Percentiles rank a stretch among this genome's conserved stretches.
These are phyloP conservation scores for Campylorhamphus procurvoides DNA, from an alignment of 2,113 vertebrate genomes.

Conservation along the genomic window DNA sequence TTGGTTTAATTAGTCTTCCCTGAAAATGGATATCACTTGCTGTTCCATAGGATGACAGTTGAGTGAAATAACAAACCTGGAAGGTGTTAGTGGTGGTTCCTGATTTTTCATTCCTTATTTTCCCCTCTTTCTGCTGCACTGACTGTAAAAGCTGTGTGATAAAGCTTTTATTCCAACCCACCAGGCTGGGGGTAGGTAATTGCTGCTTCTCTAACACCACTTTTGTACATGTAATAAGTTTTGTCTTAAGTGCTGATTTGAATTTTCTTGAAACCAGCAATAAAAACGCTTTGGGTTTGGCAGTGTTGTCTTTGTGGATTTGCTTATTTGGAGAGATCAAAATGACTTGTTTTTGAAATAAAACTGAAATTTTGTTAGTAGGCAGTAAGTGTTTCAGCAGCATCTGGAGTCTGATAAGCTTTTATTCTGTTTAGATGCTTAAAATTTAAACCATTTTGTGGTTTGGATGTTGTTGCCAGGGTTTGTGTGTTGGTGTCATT, in stretches of 20 bases:
- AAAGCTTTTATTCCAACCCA: neutral
- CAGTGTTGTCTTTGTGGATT: neutral
- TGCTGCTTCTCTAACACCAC: neutral
- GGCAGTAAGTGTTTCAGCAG: neutral
- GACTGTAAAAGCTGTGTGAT: neutral
- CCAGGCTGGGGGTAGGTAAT: neutral
- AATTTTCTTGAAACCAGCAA: neutral
- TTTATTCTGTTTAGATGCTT: neutral
- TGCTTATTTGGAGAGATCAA: neutral
- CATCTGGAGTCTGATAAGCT: neutral
- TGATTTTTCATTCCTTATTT: neutral
- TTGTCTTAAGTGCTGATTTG: neutral
- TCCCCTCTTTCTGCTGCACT: neutral
- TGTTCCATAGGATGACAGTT: neutral
- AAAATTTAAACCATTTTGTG: neutral
- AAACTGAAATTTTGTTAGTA: neutral
- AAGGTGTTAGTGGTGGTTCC: neutral
- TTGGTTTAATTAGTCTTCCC: constrained; percentile 28
- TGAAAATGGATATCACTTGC: neutral
- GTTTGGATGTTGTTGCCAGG: neutral
- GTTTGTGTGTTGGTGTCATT: neutral
- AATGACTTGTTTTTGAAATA: neutral
- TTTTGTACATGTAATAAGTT: neutral
- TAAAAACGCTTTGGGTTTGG: neutral
- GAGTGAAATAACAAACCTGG: neutral